Percentiles rank a stretch among this genome's conserved stretches.
Conservation (phyloP, 2,113 vertebrate genomes). For the Microcebus murinus region DNA sequence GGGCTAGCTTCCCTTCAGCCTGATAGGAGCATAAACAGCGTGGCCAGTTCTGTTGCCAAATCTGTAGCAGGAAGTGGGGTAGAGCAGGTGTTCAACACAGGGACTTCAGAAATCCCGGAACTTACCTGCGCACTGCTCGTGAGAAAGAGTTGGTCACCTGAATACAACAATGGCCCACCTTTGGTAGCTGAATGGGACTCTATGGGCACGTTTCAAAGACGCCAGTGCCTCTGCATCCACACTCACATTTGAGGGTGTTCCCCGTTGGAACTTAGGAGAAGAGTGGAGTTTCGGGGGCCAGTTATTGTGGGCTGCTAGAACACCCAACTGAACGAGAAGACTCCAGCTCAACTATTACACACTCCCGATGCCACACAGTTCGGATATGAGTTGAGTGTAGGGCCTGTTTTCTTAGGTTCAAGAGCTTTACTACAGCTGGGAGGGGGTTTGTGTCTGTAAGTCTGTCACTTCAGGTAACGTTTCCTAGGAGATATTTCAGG, state of each 20-base stretch:
- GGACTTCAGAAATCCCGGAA: rapidly evolving
- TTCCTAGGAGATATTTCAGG: constrained; percentile 68
- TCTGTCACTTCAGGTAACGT: constrained; percentile 74
- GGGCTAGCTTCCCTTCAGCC: neutral
- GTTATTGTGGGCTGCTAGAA: neutral
- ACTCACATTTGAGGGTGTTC: neutral
- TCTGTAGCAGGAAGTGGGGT: rapidly evolving
- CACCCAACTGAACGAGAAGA: neutral
- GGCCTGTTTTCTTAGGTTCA: constrained; percentile 77
- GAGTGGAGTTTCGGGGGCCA: neutral
- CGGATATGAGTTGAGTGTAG: constrained; percentile 76
- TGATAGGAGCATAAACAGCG: neutral
- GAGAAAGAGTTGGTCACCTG: neutral
- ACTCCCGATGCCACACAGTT: constrained; percentile 40
- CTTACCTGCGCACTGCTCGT: neutral
- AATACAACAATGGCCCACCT: rapidly evolving
- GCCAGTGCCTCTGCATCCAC: neutral
- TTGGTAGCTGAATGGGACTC: neutral
- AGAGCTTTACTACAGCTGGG: constrained; percentile 82
- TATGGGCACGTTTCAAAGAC: neutral
- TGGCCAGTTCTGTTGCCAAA: too few relatives aligned
- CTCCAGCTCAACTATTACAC: constrained; percentile 33
- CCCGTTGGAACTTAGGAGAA: neutral
- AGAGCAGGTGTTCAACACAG: neutral
- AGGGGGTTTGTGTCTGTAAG: constrained; percentile 64